Evolutionary conservation across 2,888 invertebrate species (phyloP).

Genomic region (Melipona beecheii): DNA sequence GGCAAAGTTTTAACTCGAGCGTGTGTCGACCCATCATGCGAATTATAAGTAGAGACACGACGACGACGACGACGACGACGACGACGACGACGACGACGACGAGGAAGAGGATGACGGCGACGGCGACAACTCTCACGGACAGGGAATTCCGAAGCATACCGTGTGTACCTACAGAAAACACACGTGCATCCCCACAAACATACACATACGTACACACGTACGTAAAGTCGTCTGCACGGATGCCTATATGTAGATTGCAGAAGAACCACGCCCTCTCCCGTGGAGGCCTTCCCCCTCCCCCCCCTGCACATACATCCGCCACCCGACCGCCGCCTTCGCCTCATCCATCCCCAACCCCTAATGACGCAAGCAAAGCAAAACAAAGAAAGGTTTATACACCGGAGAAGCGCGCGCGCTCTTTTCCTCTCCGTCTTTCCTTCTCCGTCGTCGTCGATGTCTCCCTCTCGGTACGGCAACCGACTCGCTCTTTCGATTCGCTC

Average conservation of each 20-base stretch:
- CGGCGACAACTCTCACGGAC: constrained; percentile 52
- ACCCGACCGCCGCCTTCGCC: constrained; percentile 67
- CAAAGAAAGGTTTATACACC: constrained; percentile 85
- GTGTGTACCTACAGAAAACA: constrained; percentile 62
- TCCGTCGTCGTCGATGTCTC: constrained; percentile 25
- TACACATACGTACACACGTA: constrained; percentile 62
- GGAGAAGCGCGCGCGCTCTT: constrained; percentile 67
- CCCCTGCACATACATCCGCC: constrained; percentile 65
- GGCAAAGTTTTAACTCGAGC: constrained; percentile 78
- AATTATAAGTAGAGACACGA: constrained; percentile 75
- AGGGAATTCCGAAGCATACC: constrained; percentile 51
- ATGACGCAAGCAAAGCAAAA: constrained; percentile 86
- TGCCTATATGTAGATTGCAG: constrained; percentile 79
- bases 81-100: constrained; percentile 29
- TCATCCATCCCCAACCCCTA: constrained; percentile 82
- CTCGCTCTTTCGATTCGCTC: constrained; percentile 59
- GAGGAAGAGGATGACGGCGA: constrained; percentile 32
- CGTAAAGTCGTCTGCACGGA: constrained; percentile 74
- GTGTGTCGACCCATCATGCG: constrained; percentile 78
- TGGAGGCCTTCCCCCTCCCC: constrained; percentile 64
- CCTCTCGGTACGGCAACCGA: constrained; percentile 25
- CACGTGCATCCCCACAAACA: constrained; percentile 60
- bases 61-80: constrained; percentile 48
- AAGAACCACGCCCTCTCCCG: constrained; percentile 83
- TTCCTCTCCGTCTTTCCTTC: constrained; percentile 54